These are phyloP conservation scores for Drosophila phalerata DNA, from an alignment of 2,888 invertebrate genomes.

Conservation along the genomic window DNA sequence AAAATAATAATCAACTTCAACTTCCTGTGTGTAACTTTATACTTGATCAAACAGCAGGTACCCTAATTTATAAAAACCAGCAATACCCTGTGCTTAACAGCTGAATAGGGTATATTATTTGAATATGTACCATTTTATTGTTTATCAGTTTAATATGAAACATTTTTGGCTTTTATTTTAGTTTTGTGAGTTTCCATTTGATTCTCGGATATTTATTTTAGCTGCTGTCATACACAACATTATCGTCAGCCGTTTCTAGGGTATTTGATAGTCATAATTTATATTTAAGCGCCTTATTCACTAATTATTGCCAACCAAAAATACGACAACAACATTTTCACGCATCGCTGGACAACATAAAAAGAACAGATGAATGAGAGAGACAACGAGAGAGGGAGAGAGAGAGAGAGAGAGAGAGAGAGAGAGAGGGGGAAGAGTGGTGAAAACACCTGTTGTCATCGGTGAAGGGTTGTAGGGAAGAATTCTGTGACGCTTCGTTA, in stretches of 20 bases:
- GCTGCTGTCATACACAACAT: too few species aligned
- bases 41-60: slow-evolving; percentile 19
- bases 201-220: background rate
- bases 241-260: slow-evolving; percentile 13
- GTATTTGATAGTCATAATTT: slow-evolving; percentile 10
- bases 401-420: background rate
- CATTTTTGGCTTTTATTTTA: background rate
- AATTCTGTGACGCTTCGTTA: slow-evolving; percentile 59
- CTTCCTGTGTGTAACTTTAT: slow-evolving; percentile 48
- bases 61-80: background rate
- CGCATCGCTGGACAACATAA: slow-evolving; percentile 55
- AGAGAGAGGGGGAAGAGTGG: background rate
- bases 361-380: slow-evolving; percentile 18
- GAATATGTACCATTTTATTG: background rate
- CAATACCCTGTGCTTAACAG: slow-evolving; percentile 19
- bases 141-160: too few species aligned
- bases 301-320: slow-evolving; percentile 34
- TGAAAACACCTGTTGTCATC: slow-evolving; percentile 67
- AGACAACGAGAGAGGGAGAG: background rate
- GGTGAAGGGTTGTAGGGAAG: slow-evolving; percentile 20
- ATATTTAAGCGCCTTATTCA: background rate
- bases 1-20: slow-evolving; percentile 35
- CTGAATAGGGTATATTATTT: background rate
- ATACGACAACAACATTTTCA: slow-evolving; percentile 38
- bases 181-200: background rate